phyloP scores from a whole-genome alignment of 2,113 vertebrate species.

The Terrapene triunguis region DNA sequence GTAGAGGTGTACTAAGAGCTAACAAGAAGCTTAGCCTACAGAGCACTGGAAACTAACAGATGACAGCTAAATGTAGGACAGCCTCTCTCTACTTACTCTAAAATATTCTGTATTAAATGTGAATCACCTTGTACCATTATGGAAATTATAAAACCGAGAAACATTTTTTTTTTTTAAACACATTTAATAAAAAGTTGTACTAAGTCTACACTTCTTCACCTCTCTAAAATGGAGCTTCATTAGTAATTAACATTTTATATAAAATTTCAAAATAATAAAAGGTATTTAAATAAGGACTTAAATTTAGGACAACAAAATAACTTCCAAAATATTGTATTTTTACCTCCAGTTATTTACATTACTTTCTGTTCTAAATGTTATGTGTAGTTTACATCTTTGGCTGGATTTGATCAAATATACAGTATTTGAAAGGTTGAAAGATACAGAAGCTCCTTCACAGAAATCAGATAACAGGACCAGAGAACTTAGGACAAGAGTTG shows the following conservation, averaged over 20 bases:
- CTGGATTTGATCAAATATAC: not conserved
- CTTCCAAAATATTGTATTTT: not conserved
- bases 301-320: not conserved
- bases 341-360: not conserved
- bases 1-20: not conserved
- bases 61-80: not conserved
- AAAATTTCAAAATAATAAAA: not conserved
- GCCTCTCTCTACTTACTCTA: not conserved
- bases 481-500: not conserved
- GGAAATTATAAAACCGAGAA: not conserved
- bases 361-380: fast-evolving
- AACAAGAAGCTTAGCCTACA: not conserved
- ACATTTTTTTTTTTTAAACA: not conserved
- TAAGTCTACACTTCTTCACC: not conserved
- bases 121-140: not conserved
- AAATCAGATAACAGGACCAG: not conserved
- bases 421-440: not conserved
- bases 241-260: not conserved
- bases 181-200: not conserved
- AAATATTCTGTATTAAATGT: not conserved
- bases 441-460: not conserved
- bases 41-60: not conserved
- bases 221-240: not conserved
- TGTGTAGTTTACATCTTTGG: not conserved
- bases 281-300: not conserved